These are phyloP conservation scores for Campoplex capitator DNA, from an alignment of 2,888 invertebrate genomes.

Conservation along the genomic window DNA sequence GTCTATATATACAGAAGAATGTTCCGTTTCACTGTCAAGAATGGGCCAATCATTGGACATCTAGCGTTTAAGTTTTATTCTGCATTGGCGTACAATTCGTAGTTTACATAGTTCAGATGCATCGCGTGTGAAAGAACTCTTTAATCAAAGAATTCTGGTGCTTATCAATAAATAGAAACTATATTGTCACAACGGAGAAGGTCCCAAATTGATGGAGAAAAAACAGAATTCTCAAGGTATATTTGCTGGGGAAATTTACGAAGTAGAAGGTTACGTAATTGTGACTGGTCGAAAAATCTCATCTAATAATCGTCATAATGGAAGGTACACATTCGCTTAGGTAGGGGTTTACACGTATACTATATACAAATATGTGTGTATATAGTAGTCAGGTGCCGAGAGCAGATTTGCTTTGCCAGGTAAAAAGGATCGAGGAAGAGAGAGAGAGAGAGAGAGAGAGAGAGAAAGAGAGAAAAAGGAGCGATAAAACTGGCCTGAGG, in stretches of 20 bases:
- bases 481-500: conserved; percentile 16
- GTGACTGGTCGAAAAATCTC: conserved; percentile 10
- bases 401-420: conserved; percentile 56
- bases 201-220: neutral
- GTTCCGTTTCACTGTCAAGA: conserved; percentile 20
- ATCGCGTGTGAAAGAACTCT: no score
- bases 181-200: neutral
- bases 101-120: neutral
- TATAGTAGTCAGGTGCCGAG: conserved; percentile 67
- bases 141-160: no score
- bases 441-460: conserved; percentile 16
- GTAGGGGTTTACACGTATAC: conserved; percentile 68
- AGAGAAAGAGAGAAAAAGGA: conserved; percentile 26
- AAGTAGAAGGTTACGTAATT: conserved; percentile 32
- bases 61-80: neutral
- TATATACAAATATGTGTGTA: conserved; percentile 52
- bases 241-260: neutral
- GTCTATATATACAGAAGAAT: neutral
- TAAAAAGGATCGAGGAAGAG: conserved; percentile 8
- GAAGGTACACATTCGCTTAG: conserved; percentile 74
- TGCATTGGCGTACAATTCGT: neutral
- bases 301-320: conserved; percentile 44
- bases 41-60: neutral
- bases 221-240: neutral
- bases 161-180: neutral